phyloP scores from a whole-genome alignment of 2,888 invertebrate genomes.

The Theretra japonica region DNA sequence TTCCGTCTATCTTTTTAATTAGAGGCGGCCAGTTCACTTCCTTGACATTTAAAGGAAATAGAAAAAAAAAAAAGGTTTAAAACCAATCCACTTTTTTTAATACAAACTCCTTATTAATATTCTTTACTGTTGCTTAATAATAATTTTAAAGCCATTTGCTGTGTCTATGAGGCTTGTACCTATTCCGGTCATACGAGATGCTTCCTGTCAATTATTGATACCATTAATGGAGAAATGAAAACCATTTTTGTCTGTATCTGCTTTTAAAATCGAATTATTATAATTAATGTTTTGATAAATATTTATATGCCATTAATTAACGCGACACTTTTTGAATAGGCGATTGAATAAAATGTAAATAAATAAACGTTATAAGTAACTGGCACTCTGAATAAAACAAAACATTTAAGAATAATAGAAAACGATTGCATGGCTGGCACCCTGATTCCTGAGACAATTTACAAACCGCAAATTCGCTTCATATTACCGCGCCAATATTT shows the following conservation, averaged over 20 bases:
- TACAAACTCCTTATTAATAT: not conserved
- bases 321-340: too few relatives aligned
- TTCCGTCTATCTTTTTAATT: conserved; percentile 2
- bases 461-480: too few relatives aligned
- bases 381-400: too few relatives aligned
- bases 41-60: not conserved
- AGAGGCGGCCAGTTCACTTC: not conserved
- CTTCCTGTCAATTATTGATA: conserved; percentile 22
- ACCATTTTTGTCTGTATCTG: not conserved
- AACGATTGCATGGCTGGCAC: too few relatives aligned
- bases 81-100: not conserved
- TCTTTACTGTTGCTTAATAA: not conserved
- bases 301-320: not conserved
- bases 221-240: conserved; percentile 5
- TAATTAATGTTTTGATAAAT: not conserved
- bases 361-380: too few relatives aligned
- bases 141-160: not conserved
- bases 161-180: not conserved
- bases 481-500: too few relatives aligned
- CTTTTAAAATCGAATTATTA: not conserved
- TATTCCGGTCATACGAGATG: conserved; percentile 5
- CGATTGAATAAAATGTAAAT: too few relatives aligned
- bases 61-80: not conserved
- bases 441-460: not conserved
- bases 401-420: too few relatives aligned